A percentile compares a stretch with the other conserved stretches of the same genome.
These are phyloP conservation scores for Copidosoma aretas DNA, from an alignment of 2,888 invertebrate species.

Conservation along the genomic window DNA sequence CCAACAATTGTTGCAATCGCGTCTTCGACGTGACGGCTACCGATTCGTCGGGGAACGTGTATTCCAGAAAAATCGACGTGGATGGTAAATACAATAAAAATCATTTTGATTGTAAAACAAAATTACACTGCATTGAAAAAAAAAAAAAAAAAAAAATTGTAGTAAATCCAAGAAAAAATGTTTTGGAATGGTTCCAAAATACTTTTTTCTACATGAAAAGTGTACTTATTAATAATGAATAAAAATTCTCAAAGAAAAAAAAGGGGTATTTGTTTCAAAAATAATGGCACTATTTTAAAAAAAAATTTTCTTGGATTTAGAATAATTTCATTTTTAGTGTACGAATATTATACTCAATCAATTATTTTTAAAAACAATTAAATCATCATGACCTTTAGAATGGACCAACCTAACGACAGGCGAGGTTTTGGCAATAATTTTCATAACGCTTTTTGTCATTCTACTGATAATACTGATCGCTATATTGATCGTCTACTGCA, in stretches of 20 bases:
- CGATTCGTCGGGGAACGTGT: constrained; percentile 74
- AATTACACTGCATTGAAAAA: not conserved
- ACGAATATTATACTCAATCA: not conserved
- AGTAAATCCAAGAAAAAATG: not conserved
- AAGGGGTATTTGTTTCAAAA: too few species aligned
- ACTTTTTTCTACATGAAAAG: too few species aligned
- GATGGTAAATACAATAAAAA: constrained; percentile 56
- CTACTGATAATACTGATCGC: constrained; percentile 69
- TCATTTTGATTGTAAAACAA: too few species aligned
- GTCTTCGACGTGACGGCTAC: constrained; percentile 72
- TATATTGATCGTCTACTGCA: constrained; percentile 69
- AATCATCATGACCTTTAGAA: constrained; percentile 60
- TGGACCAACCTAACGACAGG: constrained; percentile 62
- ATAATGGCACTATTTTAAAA: too few species aligned
- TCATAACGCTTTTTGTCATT: constrained; percentile 72
- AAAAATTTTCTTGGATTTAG: not conserved
- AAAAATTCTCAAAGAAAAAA: too few species aligned
- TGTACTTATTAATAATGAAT: too few species aligned
- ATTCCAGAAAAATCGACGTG: constrained; percentile 70
- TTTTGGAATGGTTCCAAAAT: not conserved
- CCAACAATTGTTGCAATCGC: constrained; percentile 77
- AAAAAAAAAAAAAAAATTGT: not conserved
- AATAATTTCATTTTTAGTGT: not conserved
- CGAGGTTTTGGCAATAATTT: constrained; percentile 74
- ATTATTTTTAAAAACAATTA: constrained; percentile 48